Evolutionary conservation across 2,888 invertebrate genomes (phyloP).

Genomic region (Eupsilia transversa): DNA sequence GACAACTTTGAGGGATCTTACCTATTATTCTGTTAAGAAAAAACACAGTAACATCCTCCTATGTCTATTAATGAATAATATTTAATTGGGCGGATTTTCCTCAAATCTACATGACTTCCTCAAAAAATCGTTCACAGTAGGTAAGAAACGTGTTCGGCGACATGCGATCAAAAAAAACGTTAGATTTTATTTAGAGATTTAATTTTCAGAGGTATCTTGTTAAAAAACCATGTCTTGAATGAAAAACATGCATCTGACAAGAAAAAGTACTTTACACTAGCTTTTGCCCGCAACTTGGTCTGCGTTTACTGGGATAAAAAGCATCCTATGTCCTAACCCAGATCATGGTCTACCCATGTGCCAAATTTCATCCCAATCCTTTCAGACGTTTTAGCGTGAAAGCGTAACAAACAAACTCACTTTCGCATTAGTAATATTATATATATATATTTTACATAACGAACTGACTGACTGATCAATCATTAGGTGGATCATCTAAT

Average conservation of each 20-base stretch:
- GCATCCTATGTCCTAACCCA: too few species aligned
- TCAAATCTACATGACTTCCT: not conserved
- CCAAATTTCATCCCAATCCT: too few species aligned
- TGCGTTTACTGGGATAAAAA: too few species aligned
- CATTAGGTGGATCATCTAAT: not conserved
- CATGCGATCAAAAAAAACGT: not conserved
- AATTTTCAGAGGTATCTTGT: not conserved
- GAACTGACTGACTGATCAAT: too few species aligned
- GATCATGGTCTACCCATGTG: too few species aligned
- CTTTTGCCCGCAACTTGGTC: too few species aligned
- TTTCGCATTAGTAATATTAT: too few species aligned
- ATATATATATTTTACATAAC: too few species aligned
- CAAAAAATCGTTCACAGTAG: not conserved
- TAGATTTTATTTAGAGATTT: not conserved
- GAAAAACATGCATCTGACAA: not conserved
- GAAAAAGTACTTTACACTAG: not conserved
- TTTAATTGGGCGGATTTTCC: not conserved
- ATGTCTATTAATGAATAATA: not conserved
- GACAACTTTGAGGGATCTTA: not conserved
- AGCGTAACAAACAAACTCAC: too few species aligned
- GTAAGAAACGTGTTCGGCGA: not conserved
- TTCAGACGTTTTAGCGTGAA: too few species aligned
- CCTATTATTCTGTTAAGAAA: not conserved
- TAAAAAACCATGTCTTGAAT: not conserved
- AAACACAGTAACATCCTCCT: not conserved